Evolutionary conservation across 2,797 vertebrate species (phyloP), one percentile per base, ranked within the genome.

Genomic region (Eulemur mongoz): DNA sequence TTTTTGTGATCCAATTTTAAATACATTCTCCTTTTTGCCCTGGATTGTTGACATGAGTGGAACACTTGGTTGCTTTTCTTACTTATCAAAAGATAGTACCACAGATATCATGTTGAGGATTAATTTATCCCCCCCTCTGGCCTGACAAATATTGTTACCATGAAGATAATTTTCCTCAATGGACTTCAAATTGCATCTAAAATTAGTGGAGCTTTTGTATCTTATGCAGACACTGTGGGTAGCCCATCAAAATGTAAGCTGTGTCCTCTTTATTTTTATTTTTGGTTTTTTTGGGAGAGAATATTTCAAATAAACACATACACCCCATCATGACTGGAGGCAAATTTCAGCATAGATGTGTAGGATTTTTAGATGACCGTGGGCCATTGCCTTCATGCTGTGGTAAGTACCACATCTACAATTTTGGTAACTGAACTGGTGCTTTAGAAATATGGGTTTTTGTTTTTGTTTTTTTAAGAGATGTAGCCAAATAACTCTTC

Each of bases 1-100:
- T 98, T 98, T 98, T 97, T 98, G 98, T 99, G 97, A 98, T 98
- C 97, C 97, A 97, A 97, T 98, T 98, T 98, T 98, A 98, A 98
- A 98, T 97, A 97, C 18, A 70, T 98, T 98, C 98, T 99, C 98
- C 98, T 96, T 98, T 98, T 98, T 97, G 94, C 98, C 98, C 98
- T 98, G 95, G 96, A 97, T 98, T 97, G 97, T 98, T 98, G 98
- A 98, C 97, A 96, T 98, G 95, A 98, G 97, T 98, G 97, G 98
- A 98, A 98, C 59, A 93, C 52, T 96, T 95, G 73, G 85, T 97
- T 98, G 96, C 96, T 98, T 98, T 72, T 97, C 97, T 97, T 95
- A 96, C 94, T 96, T 94, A 67, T 91, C 94, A 94, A 97, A 97
- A 97, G 93, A 94, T 65, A 81, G 97, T 78, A 95, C 88, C 94